Evolutionary conservation across 1,140 invertebrate species (phyloP), one percentile per base, ranked within the genome.

Genomic region (Mizuhopecten yessoensis): DNA sequence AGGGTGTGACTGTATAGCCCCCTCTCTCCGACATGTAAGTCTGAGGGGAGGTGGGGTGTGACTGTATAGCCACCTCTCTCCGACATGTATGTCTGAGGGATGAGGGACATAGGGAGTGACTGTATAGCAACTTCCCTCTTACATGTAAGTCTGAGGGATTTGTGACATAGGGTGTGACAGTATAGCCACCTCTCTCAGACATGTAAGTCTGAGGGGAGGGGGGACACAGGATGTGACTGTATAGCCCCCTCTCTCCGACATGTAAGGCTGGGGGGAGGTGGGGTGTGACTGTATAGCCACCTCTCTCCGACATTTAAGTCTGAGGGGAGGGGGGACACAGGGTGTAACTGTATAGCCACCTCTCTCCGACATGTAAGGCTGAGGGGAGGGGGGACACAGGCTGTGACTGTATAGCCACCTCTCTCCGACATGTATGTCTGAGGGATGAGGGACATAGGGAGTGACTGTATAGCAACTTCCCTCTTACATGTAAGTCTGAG

Each of bases 141-240:
- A 95, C 99, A 99, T 96, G 98, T 98, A 94, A 95, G 95, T 86
- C 90, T 99, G 99, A 94, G 99, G 99, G 33, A 99, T 99, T 23
- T 99, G 99, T 34, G 99, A 99, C 96, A 99, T 99, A 29, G 99
- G 99, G 0, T 99, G 98, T 97, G 99, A 99, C 97, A 99, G 99
- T 95, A 99, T 99, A 96, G 99, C 98, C 49, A 99, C 99, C 2
- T 99, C 99, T 5, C 97, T 99, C 20, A 97, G 99, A 95, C 99
- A 99, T 96, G 98, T 98, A 94, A 95, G 95, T 86, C n/a, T 99
- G 99, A 33, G 99, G 99, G 20, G 10, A 34, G 34, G 17, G 99
- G 99, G 34, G 99, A 99, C 96, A 99, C 99, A n/a, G 99, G 99
- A 0, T 99, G 98, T 97, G 99, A 99, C 97, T 99, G 99, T 95